phyloP scores from a whole-genome alignment of 2,888 invertebrate species.

The Autographa pulchrina region DNA sequence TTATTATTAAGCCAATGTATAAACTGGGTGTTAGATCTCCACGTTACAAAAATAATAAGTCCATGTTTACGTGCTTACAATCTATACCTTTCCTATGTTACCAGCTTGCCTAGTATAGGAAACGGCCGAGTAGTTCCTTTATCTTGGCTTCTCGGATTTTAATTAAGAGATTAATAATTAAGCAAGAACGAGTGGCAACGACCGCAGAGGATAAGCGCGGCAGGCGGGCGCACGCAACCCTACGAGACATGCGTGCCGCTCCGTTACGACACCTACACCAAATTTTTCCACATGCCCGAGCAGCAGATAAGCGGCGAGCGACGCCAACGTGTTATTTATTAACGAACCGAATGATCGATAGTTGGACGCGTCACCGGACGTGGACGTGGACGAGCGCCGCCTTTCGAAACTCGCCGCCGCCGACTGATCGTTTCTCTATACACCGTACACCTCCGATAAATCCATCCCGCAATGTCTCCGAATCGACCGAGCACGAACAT shows the following conservation, averaged over 20 bases:
- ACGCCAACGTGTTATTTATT: slow-evolving; percentile 89
- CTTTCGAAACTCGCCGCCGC: slow-evolving; percentile 86
- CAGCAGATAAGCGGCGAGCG: slow-evolving; percentile 87
- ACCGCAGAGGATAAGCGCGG: slow-evolving; percentile 79
- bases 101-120: slow-evolving; percentile 18
- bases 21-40: not conserved
- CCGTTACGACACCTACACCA: slow-evolving; percentile 89
- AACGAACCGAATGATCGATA: slow-evolving; percentile 90
- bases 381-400: slow-evolving; percentile 79
- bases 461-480: slow-evolving; percentile 74
- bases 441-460: slow-evolving; percentile 72
- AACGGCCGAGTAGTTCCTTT: slow-evolving; percentile 34
- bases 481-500: slow-evolving; percentile 71
- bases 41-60: not conserved
- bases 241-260: slow-evolving; percentile 85
- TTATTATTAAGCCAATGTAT: not conserved
- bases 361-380: slow-evolving; percentile 89
- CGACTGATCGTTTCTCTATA: slow-evolving; percentile 68
- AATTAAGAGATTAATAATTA: slow-evolving; percentile 83
- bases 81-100: not conserved
- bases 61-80: not conserved
- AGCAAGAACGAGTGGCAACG: slow-evolving; percentile 76
- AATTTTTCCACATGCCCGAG: slow-evolving; percentile 89
- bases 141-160: slow-evolving; percentile 66
- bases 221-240: slow-evolving; percentile 82